Percentiles rank a stretch among this genome's conserved stretches.
phyloP scores from a whole-genome alignment of 2,888 invertebrate species.

The Acleris literana region DNA sequence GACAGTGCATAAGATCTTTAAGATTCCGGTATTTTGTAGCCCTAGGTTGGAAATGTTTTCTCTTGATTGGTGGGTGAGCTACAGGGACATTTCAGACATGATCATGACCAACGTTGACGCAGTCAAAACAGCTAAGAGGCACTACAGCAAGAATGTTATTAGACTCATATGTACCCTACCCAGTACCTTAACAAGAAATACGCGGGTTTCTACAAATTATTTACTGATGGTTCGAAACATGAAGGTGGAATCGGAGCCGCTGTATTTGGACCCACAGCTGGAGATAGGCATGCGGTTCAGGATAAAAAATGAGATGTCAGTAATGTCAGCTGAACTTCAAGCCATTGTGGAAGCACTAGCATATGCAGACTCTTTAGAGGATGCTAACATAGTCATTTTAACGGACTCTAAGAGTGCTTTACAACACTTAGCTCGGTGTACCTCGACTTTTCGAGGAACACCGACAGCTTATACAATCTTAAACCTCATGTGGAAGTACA shows the following conservation, averaged over 20 bases:
- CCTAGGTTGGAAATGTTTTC: neutral
- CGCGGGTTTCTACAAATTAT: neutral
- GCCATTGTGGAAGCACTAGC: slow-evolving; percentile 22
- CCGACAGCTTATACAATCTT: slow-evolving; percentile 23
- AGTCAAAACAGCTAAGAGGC: neutral
- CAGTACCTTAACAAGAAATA: neutral
- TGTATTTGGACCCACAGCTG: neutral
- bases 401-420: slow-evolving; percentile 26
- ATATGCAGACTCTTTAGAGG: neutral
- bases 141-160: neutral
- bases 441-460: slow-evolving; percentile 15
- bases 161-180: neutral
- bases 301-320: neutral
- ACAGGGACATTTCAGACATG: neutral
- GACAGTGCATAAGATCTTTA: neutral
- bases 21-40: neutral
- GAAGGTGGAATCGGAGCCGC: neutral
- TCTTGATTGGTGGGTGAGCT: neutral
- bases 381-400: slow-evolving; percentile 8
- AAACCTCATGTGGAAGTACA: neutral
- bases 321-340: slow-evolving; percentile 20
- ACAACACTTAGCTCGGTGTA: slow-evolving; percentile 15
- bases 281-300: neutral
- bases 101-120: neutral
- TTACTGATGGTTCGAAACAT: neutral